Conservation (phyloP, 2,888 invertebrate genomes). For the Hypomecis punctinalis region DNA sequence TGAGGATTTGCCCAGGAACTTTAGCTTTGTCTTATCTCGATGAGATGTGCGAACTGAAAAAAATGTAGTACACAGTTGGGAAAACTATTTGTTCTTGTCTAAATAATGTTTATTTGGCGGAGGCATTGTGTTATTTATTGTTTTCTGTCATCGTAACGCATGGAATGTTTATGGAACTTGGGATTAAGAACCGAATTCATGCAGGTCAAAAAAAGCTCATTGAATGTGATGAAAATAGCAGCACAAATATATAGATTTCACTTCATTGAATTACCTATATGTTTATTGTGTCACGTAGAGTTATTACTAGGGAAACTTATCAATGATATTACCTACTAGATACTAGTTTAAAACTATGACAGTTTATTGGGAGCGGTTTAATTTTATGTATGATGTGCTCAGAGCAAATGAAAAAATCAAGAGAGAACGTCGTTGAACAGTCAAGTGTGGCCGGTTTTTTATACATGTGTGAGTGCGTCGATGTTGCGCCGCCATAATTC, state of each 20-base stretch:
- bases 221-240: neutral
- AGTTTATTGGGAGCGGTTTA: too few relatives aligned
- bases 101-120: constrained; percentile 5
- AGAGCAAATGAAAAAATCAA: too few relatives aligned
- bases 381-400: too few relatives aligned
- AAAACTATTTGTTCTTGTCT: constrained; percentile 10
- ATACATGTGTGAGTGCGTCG: too few relatives aligned
- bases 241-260: neutral
- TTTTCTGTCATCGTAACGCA: neutral
- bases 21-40: constrained; percentile 6
- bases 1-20: neutral
- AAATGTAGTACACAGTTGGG: neutral
- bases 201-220: too few relatives aligned
- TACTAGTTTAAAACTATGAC: too few relatives aligned
- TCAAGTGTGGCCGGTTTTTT: too few relatives aligned
- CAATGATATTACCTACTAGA: too few relatives aligned
- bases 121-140: constrained; percentile 8
- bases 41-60: constrained; percentile 6
- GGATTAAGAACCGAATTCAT: neutral
- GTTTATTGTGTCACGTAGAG: too few relatives aligned
- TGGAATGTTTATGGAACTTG: neutral
- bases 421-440: too few relatives aligned
- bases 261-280: neutral
- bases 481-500: too few relatives aligned
- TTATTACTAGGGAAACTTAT: too few relatives aligned